Conservation (phyloP, 2,113 vertebrate genomes). For the Oreochromis niloticus region DNA sequence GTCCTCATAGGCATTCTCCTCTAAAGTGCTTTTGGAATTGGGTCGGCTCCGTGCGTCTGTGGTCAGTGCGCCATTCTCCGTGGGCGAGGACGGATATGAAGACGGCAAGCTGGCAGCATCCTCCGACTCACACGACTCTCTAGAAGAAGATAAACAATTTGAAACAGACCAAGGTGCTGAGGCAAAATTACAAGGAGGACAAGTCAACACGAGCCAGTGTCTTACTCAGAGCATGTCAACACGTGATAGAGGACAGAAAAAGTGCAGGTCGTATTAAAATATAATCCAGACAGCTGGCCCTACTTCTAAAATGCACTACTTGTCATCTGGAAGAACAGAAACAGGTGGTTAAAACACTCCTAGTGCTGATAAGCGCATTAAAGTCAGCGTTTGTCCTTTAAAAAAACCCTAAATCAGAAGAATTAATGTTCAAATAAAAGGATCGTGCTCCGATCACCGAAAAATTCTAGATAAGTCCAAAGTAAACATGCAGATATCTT, state of each 20-base stretch:
- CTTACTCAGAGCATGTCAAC: not conserved
- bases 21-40: slow-evolving; percentile 93
- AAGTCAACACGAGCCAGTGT: not conserved
- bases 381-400: not conserved
- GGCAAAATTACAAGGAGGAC: not conserved
- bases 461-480: slow-evolving; percentile 1
- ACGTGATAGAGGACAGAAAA: not conserved
- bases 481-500: slow-evolving; percentile 26
- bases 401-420: not conserved
- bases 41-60: slow-evolving; percentile 78
- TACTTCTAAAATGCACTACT: not conserved
- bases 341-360: slow-evolving; percentile 24
- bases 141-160: slow-evolving; percentile 53
- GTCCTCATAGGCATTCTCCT: slow-evolving; percentile 98
- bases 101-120: slow-evolving; percentile 85
- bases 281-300: not conserved
- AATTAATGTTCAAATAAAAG: not conserved
- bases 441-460: not conserved
- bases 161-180: not conserved
- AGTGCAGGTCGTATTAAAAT: slow-evolving; percentile 5
- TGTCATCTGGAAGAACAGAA: not conserved
- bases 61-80: slow-evolving; percentile 84
- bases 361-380: not conserved
- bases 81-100: slow-evolving; percentile 83
- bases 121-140: slow-evolving; percentile 92